Conservation (phyloP, 2,888 invertebrate genomes). For the Anagyrus pseudococci region DNA sequence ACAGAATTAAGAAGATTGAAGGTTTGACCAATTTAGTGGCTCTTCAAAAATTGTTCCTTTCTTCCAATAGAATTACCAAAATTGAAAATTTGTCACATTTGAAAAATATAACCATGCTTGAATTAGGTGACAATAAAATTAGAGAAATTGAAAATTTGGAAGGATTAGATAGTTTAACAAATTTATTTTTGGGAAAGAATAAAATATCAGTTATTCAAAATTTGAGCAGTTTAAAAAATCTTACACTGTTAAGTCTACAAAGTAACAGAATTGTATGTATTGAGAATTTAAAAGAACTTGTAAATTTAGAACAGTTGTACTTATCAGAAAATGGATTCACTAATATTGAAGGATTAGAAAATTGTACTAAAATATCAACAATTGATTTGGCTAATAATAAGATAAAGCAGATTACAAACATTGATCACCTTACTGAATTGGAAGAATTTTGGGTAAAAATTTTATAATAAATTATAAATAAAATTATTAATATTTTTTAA, state of each 20-base stretch:
- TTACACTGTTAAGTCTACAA: constrained; percentile 87
- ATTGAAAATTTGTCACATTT: constrained; percentile 89
- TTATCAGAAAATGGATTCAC: constrained; percentile 92
- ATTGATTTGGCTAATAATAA: constrained; percentile 91
- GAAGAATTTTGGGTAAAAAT: constrained; percentile 92
- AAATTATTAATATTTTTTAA: constrained; percentile 14
- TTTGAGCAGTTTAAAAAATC: constrained; percentile 73
- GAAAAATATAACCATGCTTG: constrained; percentile 80
- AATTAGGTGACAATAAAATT: constrained; percentile 94
- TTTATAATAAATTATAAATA: too few species aligned
- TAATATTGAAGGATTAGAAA: constrained; percentile 77
- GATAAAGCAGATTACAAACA: constrained; percentile 79
- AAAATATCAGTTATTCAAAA: constrained; percentile 90
- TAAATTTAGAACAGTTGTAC: constrained; percentile 85
- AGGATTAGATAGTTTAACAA: constrained; percentile 74
- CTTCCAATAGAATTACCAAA: constrained; percentile 86
- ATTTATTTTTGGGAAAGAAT: constrained; percentile 92
- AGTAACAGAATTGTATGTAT: constrained; percentile 88
- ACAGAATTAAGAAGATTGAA: constrained; percentile 86
- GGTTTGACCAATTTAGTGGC: constrained; percentile 79
- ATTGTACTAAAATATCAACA: constrained; percentile 77
- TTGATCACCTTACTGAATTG: constrained; percentile 77
- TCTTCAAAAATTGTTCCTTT: constrained; percentile 83
- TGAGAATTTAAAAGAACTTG: constrained; percentile 80
- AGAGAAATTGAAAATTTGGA: constrained; percentile 89